These are phyloP conservation scores for Galeopsomyia nigrocyanea DNA, from an alignment of 2,888 invertebrate species.

Conservation along the genomic window DNA sequence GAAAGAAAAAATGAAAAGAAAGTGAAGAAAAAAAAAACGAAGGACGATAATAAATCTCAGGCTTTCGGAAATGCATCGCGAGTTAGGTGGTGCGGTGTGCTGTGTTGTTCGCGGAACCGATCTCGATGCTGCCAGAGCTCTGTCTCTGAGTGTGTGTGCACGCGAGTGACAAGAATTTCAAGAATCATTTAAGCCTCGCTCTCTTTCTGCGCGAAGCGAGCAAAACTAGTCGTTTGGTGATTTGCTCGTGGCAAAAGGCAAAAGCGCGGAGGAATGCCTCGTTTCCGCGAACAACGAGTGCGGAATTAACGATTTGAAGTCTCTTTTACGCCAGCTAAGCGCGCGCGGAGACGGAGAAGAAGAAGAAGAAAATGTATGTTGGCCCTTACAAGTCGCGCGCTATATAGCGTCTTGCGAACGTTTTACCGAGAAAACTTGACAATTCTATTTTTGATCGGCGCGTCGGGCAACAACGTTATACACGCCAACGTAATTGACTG, in stretches of 20 bases:
- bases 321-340: slow-evolving; percentile 17
- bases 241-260: slow-evolving; percentile 33
- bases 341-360: slow-evolving; percentile 4
- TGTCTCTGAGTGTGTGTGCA: slow-evolving; percentile 47
- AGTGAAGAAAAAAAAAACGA: background rate
- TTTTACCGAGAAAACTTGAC: slow-evolving; percentile 34
- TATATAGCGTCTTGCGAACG: no score
- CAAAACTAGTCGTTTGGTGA: slow-evolving; percentile 30
- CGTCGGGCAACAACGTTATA: background rate
- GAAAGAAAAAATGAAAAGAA: slow-evolving; percentile 2
- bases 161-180: slow-evolving; percentile 52
- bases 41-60: slow-evolving; percentile 8
- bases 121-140: slow-evolving; percentile 29
- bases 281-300: slow-evolving; percentile 26
- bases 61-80: slow-evolving; percentile 13
- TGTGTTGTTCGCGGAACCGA: slow-evolving; percentile 44
- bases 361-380: slow-evolving; percentile 12
- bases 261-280: slow-evolving; percentile 24
- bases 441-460: slow-evolving; percentile 40
- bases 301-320: slow-evolving; percentile 38
- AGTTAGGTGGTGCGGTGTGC: slow-evolving; percentile 3
- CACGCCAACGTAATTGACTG: slow-evolving; percentile 39
- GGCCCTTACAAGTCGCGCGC: slow-evolving; percentile 30
- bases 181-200: slow-evolving; percentile 51
- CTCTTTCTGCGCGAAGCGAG: background rate